Percentiles rank a stretch among this genome's conserved stretches.
phyloP scores from a whole-genome alignment of 2,113 vertebrate species.

The Corvus hawaiiensis region DNA sequence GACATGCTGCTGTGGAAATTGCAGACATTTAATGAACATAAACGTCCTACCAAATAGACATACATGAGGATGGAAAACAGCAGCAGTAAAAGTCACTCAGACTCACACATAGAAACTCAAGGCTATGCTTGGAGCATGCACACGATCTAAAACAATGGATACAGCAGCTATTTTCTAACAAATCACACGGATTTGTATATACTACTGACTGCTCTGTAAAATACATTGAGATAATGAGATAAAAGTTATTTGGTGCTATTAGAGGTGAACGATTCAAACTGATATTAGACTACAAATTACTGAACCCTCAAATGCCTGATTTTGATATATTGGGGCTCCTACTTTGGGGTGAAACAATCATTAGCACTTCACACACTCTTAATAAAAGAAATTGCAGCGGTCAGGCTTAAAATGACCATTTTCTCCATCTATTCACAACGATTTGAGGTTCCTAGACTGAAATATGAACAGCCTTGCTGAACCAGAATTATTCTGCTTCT shows the following conservation, averaged over 20 bases:
- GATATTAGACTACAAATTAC: neutral
- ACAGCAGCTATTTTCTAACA: neutral
- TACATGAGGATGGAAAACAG: neutral
- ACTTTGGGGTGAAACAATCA: neutral
- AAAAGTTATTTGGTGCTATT: neutral
- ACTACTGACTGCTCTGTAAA: neutral
- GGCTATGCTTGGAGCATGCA: neutral
- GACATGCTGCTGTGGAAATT: neutral
- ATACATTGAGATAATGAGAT: neutral
- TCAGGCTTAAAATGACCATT: conserved; percentile 27
- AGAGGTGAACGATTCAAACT: neutral
- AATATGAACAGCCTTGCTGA: conserved; percentile 68
- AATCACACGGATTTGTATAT: neutral
- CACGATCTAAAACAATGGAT: neutral
- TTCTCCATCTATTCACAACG: conserved; percentile 9
- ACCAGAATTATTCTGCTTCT: conserved; percentile 69
- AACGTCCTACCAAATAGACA: neutral
- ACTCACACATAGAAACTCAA: neutral
- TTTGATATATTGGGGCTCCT: neutral
- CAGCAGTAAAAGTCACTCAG: neutral
- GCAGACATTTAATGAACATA: conserved; percentile 22
- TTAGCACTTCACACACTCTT: neutral
- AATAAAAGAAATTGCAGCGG: neutral
- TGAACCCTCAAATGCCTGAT: neutral
- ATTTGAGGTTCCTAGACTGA: conserved; percentile 39